A percentile compares a stretch with the other conserved stretches of the same genome.
Conservation (phyloP, 1,140 invertebrate genomes). For the Musca domestica region DNA sequence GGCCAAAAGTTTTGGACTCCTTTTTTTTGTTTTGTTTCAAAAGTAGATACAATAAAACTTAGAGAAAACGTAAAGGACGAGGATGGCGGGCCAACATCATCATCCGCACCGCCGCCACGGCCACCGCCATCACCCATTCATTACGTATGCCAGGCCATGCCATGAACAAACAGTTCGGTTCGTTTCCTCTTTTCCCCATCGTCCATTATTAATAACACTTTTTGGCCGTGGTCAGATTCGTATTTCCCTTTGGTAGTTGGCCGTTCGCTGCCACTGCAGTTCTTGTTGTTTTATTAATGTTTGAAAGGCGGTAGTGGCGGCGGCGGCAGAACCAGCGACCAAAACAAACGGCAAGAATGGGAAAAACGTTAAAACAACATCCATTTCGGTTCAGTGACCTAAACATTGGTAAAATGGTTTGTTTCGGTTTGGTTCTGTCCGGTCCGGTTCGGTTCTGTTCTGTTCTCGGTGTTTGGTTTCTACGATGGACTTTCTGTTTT, state of each 20-base stretch:
- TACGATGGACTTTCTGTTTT: too few relatives aligned
- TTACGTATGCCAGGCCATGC: slow-evolving; percentile 6
- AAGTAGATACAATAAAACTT: too few relatives aligned
- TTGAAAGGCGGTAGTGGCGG: neutral
- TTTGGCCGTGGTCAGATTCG: slow-evolving; percentile 5
- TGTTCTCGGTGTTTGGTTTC: too few relatives aligned
- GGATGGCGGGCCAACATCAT: too few relatives aligned
- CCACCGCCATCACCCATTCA: neutral
- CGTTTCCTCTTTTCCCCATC: neutral
- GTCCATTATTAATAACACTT: neutral
- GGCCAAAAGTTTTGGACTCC: too few relatives aligned
- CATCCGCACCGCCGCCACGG: too few relatives aligned
- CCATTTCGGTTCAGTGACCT: slow-evolving; percentile 15
- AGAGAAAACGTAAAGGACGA: too few relatives aligned
- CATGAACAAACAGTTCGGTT: neutral
- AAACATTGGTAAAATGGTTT: slow-evolving; percentile 8
- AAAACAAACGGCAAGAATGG: neutral
- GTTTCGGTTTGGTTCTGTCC: neutral
- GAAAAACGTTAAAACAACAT: neutral
- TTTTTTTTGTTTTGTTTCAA: too few relatives aligned
- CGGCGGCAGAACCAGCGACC: too few relatives aligned
- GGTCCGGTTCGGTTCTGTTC: neutral
- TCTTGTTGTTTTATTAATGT: slow-evolving; percentile 2
- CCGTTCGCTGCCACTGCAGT: too few relatives aligned
- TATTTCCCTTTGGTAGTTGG: slow-evolving; percentile 1